phyloP scores from a whole-genome alignment of 2,888 invertebrate genomes.

The Chesias legatella region DNA sequence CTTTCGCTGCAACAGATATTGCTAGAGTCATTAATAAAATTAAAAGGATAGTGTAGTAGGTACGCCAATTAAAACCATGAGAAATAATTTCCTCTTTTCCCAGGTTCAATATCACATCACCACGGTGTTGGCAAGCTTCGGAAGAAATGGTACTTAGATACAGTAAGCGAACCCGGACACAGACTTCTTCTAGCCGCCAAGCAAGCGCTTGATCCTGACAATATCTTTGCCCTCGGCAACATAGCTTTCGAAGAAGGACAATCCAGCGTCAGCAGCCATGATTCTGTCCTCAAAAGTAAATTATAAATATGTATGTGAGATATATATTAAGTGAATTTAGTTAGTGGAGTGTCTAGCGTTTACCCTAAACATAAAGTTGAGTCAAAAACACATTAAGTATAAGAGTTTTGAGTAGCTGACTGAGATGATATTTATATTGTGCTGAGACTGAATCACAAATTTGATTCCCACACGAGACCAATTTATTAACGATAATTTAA shows the following conservation, averaged over 20 bases:
- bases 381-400: too few relatives aligned
- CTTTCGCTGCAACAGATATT: too few relatives aligned
- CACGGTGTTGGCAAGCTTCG: slow-evolving; percentile 97
- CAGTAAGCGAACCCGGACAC: slow-evolving; percentile 91
- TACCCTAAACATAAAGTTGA: too few relatives aligned
- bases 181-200: slow-evolving; percentile 91
- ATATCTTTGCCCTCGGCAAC: slow-evolving; percentile 96
- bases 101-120: slow-evolving; percentile 95
- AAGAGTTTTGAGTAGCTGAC: too few relatives aligned
- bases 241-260: slow-evolving; percentile 52
- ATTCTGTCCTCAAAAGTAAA: slow-evolving; percentile 51
- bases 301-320: slow-evolving; percentile 44
- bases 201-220: slow-evolving; percentile 93
- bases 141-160: slow-evolving; percentile 90
- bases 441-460: too few relatives aligned
- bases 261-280: slow-evolving; percentile 15
- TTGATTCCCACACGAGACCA: too few relatives aligned
- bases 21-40: too few relatives aligned
- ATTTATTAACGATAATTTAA: too few relatives aligned
- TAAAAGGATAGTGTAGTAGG: too few relatives aligned
- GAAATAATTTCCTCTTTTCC: slow-evolving; percentile 9
- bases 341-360: too few relatives aligned
- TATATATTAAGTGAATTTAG: not conserved
- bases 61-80: too few relatives aligned
- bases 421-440: too few relatives aligned